Evolutionary conservation across 1,140 invertebrate species (phyloP).

Genomic region (Diprion similis): DNA sequence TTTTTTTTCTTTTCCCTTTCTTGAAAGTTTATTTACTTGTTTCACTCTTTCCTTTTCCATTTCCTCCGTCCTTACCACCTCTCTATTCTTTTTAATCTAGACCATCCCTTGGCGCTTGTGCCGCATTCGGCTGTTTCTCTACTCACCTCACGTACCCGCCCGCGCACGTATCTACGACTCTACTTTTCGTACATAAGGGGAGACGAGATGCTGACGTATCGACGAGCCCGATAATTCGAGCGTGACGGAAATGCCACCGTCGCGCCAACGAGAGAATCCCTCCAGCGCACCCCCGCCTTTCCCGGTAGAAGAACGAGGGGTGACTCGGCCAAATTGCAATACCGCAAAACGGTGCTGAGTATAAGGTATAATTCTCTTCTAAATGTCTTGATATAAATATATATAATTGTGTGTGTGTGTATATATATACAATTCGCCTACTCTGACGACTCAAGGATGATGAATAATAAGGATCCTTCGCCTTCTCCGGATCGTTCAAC

Average conservation of each 20-base stretch:
- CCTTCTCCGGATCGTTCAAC: too few species aligned
- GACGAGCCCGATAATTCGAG: neutral
- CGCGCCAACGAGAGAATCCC: neutral
- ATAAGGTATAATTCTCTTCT: too few species aligned
- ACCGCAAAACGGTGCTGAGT: too few species aligned
- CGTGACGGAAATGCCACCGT: neutral
- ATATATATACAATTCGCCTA: too few species aligned
- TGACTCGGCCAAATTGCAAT: too few species aligned
- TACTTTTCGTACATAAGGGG: too few species aligned
- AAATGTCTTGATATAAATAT: too few species aligned
- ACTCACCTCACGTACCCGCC: neutral
- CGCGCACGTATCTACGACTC: neutral
- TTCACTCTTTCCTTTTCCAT: neutral
- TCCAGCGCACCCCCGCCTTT: too few species aligned
- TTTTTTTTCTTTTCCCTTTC: neutral
- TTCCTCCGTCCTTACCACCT: neutral
- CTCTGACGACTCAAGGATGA: too few species aligned
- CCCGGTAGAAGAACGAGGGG: too few species aligned
- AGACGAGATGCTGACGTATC: constrained; percentile 6
- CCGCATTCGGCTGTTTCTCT: neutral
- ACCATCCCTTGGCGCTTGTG: neutral
- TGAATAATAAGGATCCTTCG: too few species aligned
- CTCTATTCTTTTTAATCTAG: neutral
- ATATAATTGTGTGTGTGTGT: too few species aligned
- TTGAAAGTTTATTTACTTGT: neutral